A percentile compares a stretch with the other conserved stretches of the same genome.
These are phyloP conservation scores for Drosophila baimaii DNA, from an alignment of 1,140 invertebrate genomes.

Conservation along the genomic window DNA sequence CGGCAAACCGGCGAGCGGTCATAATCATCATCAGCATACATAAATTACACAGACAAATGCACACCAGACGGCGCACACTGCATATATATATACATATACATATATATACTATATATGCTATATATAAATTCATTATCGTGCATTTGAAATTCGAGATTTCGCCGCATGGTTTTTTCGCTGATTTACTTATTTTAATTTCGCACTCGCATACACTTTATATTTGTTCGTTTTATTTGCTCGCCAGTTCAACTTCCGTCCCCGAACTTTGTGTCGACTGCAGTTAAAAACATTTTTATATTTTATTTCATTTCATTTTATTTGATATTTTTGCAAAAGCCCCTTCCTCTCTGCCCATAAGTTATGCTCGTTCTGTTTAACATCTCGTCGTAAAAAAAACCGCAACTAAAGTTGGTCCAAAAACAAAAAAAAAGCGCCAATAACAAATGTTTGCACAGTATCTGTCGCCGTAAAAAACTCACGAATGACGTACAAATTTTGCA, in stretches of 20 bases:
- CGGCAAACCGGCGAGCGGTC: conserved; percentile 22
- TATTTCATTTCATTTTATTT: conserved; percentile 27
- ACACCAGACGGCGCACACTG: conserved; percentile 41
- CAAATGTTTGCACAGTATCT: conserved; percentile 30
- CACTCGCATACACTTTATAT: conserved; percentile 28
- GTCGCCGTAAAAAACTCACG: conserved; percentile 19
- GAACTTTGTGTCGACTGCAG: conserved; percentile 42
- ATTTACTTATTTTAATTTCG: conserved; percentile 57
- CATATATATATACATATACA: neutral
- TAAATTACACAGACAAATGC: conserved; percentile 65
- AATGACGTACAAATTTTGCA: conserved; percentile 24
- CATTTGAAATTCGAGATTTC: conserved; percentile 56
- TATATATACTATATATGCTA: conserved; percentile 5
- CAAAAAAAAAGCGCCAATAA: conserved; percentile 22
- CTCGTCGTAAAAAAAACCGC: conserved; percentile 2
- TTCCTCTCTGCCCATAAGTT: neutral
- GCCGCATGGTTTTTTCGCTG: conserved; percentile 42
- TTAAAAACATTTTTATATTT: conserved; percentile 26
- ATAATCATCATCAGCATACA: conserved; percentile 69
- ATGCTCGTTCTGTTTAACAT: conserved; percentile 15
- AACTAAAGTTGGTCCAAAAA: conserved; percentile 25
- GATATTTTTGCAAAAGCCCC: conserved; percentile 1
- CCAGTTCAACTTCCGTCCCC: conserved; percentile 51
- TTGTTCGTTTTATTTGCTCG: conserved; percentile 15
- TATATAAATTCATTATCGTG: conserved; percentile 54